phyloP scores from a whole-genome alignment of 2,113 vertebrate species.

The Oryzias melastigma region DNA sequence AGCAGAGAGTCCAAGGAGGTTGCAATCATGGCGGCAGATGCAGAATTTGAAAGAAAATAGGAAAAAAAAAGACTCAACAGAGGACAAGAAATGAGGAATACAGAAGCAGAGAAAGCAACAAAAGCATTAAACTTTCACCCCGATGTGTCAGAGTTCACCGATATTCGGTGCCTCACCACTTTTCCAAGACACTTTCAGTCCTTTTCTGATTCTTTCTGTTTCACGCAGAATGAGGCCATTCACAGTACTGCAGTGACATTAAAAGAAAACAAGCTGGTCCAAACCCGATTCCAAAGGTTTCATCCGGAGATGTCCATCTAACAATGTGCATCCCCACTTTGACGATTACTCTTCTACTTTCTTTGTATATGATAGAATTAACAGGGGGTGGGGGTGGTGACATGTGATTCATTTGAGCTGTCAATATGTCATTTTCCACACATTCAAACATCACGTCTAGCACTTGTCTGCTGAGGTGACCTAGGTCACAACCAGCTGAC shows the following conservation, averaged over 20 bases:
- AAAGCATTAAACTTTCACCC: slow-evolving; percentile 64
- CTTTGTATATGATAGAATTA: slow-evolving; percentile 59
- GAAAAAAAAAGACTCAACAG: slow-evolving; percentile 1
- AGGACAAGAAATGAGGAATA: slow-evolving; percentile 7
- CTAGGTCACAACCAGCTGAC: slow-evolving; percentile 64
- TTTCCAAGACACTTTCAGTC: slow-evolving; percentile 52
- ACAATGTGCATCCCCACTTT: slow-evolving; percentile 46
- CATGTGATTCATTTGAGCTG: slow-evolving; percentile 73
- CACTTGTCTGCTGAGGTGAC: slow-evolving; percentile 63
- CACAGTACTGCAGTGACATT: slow-evolving; percentile 30
- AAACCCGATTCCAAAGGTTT: slow-evolving; percentile 34
- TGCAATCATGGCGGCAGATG: slow-evolving; percentile 29
- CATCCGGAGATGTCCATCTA: slow-evolving; percentile 29
- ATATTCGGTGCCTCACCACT: slow-evolving; percentile 65
- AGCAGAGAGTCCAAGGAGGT: slow-evolving; percentile 34
- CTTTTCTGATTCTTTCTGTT: slow-evolving; percentile 40
- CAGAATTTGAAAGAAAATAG: slow-evolving; percentile 25
- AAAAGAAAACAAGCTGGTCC: slow-evolving; percentile 5
- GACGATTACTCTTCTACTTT: slow-evolving; percentile 41
- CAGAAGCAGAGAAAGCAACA: slow-evolving; percentile 27
- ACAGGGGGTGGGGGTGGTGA: slow-evolving; percentile 38
- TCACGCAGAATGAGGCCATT: slow-evolving; percentile 48
- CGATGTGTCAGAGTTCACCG: slow-evolving; percentile 70
- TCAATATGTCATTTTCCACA: slow-evolving; percentile 69
- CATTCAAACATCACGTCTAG: slow-evolving; percentile 63